These are phyloP conservation scores for Rotaria macrura DNA, from an alignment of 2,888 invertebrate genomes.

Conservation along the genomic window DNA sequence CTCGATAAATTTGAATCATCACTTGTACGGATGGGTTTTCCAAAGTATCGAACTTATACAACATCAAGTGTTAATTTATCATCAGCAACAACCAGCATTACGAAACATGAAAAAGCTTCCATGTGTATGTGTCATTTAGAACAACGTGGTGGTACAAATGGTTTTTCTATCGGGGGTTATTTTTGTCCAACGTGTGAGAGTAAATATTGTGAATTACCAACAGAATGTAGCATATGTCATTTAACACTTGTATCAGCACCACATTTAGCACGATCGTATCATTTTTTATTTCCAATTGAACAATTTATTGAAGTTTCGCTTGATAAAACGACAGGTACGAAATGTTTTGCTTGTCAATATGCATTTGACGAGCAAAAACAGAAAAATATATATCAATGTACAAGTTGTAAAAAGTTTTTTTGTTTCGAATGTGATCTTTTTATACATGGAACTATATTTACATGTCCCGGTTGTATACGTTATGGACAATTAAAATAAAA, in stretches of 20 bases:
- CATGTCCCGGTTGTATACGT: constrained; percentile 77
- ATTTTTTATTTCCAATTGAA: constrained; percentile 85
- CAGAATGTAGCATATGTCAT: constrained; percentile 85
- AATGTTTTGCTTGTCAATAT: constrained; percentile 34
- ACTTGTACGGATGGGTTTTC: constrained; percentile 39
- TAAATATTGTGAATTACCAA: constrained; percentile 93
- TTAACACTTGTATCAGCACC: constrained; percentile 91
- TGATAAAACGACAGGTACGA: constrained; percentile 35
- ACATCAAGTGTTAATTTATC: neutral
- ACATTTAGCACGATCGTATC: constrained; percentile 89
- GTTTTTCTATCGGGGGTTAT: constrained; percentile 47
- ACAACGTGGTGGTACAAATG: constrained; percentile 21
- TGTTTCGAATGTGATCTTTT: constrained; percentile 91
- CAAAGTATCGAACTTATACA: constrained; percentile 36
- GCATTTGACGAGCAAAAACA: constrained; percentile 32
- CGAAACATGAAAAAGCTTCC: constrained; percentile 58
- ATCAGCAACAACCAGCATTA: constrained; percentile 40
- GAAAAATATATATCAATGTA: constrained; percentile 63
- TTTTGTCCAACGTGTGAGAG: constrained; percentile 72
- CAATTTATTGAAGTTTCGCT: constrained; percentile 63
- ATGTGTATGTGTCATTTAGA: constrained; percentile 75
- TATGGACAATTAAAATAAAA: neutral
- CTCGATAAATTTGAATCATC: constrained; percentile 63
- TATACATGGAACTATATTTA: constrained; percentile 81
- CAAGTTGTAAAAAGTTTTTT: constrained; percentile 66